Base-by-base conservation (phyloP, 2,113 vertebrate genomes). In the Rhipidura dahli region DNA sequence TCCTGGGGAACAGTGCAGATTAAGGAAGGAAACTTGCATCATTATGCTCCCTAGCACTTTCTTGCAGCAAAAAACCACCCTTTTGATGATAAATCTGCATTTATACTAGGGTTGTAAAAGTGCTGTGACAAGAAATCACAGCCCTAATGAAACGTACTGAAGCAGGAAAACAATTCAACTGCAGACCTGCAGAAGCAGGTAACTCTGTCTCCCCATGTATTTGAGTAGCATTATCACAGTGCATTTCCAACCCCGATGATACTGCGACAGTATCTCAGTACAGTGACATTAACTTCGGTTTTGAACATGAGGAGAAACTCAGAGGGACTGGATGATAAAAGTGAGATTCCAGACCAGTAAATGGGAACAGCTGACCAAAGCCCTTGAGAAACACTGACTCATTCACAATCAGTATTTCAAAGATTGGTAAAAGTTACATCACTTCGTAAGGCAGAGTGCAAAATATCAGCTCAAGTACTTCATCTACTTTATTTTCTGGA, bases 331-430 rank as follows among this genome's bases (percentile, higher is more conserved):
- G 27, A 72, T 53, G 60, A 87, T 61, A 89, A 70, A 97, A 93
- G 68, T 71, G 72, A 94, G 90, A 94, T 93, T 97, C 94, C 92
- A 94, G 92, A 89, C 90, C 92, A 93, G 92, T 92, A 96, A 96
- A 95, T 1, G 59, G 76, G 86, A 94, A 96, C 76, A 95, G 84
- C 91, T 96, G 81, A 93, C 83, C 89, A 93, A 96, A 96, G 72
- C 71, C 51, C 93, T 82, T 93, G 93, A 93, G 92, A 93, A 94
- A 81, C 44, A 86, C 68, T 84, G 90, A 94, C 68, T 97, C 94
- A 92, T 80, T 92, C 83, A 89, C 7, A 5, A 90, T 77, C 68
- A 92, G 60, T 90, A 53, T 90, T 97, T 95, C 89, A 93, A 90
- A 95, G 72, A 87, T 73, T 93, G 85, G 76, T 94, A 93, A 81